Evolutionary conservation across 2,797 vertebrate genomes (phyloP).

Genomic region (Uromys caudimaculatus): DNA sequence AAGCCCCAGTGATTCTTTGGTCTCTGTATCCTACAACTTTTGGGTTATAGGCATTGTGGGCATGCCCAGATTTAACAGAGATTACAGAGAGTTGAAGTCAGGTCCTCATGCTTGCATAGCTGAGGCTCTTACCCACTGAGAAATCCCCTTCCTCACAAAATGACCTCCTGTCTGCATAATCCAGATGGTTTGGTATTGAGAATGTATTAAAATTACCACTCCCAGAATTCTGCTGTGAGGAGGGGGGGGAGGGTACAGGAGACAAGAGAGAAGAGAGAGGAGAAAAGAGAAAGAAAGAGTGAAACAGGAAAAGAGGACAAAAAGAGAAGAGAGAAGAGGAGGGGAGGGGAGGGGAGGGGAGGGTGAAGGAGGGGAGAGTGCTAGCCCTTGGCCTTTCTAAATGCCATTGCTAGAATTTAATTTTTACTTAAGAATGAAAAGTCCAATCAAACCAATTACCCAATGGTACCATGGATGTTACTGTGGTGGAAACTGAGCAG

Average conservation of each 20-base stretch:
- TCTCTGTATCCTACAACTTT: neutral
- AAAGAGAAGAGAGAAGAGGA: too few species aligned
- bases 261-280: too few species aligned
- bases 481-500: neutral
- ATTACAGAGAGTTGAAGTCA: neutral
- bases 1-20: neutral
- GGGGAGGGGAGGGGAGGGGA: too few species aligned
- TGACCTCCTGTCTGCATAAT: neutral
- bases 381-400: neutral
- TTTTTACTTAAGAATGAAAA: constrained; percentile 52
- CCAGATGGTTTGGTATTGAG: neutral
- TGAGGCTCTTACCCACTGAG: neutral
- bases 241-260: neutral
- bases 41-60: neutral
- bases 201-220: constrained; percentile 4
- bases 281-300: too few species aligned
- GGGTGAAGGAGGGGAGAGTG: too few species aligned
- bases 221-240: neutral
- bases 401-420: neutral
- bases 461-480: neutral
- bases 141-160: neutral
- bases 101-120: neutral
- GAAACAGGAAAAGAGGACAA: too few species aligned
- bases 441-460: neutral
- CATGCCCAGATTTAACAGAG: neutral